Conservation (phyloP, 2,113 vertebrate genomes). For the Poicephalus meyeri region DNA sequence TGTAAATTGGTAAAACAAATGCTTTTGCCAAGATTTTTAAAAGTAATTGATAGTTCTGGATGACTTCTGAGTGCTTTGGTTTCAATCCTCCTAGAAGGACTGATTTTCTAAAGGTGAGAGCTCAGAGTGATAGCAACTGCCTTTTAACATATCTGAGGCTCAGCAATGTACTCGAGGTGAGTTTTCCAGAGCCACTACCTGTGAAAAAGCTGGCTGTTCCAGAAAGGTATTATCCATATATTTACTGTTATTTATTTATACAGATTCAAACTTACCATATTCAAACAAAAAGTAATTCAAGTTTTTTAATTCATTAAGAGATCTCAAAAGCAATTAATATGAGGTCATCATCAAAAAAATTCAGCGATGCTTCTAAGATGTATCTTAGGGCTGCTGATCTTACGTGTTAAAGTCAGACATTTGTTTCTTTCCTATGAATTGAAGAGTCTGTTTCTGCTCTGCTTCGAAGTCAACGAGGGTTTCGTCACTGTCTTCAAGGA, state of each 20-base stretch:
- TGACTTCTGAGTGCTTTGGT: neutral
- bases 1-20: constrained; percentile 28
- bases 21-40: neutral
- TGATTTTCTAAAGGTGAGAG: neutral
- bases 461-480: constrained; percentile 1
- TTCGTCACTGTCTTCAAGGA: constrained; percentile 32
- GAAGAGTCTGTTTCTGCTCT: neutral
- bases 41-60: neutral
- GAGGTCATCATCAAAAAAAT: neutral
- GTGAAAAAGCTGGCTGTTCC: neutral
- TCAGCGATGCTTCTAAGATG: neutral
- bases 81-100: neutral
- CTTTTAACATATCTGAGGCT: neutral
- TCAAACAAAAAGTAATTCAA: neutral
- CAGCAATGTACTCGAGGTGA: neutral
- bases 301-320: neutral
- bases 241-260: neutral
- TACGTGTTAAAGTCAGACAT: neutral
- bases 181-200: neutral
- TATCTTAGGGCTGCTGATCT: neutral
- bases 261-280: neutral
- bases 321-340: neutral
- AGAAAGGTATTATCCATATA: neutral
- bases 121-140: neutral
- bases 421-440: neutral